Conservation (phyloP, 2,888 invertebrate species). For the Leucoma salicis region DNA sequence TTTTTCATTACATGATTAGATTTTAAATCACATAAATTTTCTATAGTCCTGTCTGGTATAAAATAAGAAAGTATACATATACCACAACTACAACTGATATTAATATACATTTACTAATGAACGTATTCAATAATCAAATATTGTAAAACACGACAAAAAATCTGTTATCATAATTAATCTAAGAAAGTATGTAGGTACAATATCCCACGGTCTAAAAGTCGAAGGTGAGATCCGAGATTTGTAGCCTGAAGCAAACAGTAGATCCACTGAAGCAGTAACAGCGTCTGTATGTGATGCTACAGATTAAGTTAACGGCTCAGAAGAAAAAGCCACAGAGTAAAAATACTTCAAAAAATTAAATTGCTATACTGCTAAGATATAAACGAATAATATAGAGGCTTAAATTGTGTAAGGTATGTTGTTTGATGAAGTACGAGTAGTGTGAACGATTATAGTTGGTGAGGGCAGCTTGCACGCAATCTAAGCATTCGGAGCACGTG, state of each 20-base stretch:
- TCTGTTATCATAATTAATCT: conserved; percentile 63
- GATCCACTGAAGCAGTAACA: conserved; percentile 74
- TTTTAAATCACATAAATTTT: too few species aligned
- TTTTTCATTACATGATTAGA: too few species aligned
- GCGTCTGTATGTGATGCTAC: conserved; percentile 51
- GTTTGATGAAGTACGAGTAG: conserved; percentile 46
- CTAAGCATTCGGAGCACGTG: conserved; percentile 79
- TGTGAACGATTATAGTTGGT: conserved; percentile 57
- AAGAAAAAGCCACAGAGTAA: conserved; percentile 54
- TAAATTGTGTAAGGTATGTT: conserved; percentile 31
- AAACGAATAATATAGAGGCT: conserved; percentile 20
- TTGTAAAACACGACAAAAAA: conserved; percentile 22
- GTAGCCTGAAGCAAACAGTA: conserved; percentile 79
- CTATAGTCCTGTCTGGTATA: too few species aligned
- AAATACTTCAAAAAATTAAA: conserved; percentile 16
- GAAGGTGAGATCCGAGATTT: conserved; percentile 64
- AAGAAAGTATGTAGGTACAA: conserved; percentile 43
- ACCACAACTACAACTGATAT: too few species aligned
- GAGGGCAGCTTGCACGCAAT: conserved; percentile 78
- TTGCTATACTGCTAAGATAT: conserved; percentile 40
- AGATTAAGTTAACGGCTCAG: conserved; percentile 36
- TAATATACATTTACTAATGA: conserved; percentile 11
- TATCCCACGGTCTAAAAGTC: conserved; percentile 76
- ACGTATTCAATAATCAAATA: background rate
- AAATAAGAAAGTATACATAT: too few species aligned